These are phyloP conservation scores for Gadus chalcogrammus DNA, from an alignment of 2,113 vertebrate genomes.

Conservation along the genomic window DNA sequence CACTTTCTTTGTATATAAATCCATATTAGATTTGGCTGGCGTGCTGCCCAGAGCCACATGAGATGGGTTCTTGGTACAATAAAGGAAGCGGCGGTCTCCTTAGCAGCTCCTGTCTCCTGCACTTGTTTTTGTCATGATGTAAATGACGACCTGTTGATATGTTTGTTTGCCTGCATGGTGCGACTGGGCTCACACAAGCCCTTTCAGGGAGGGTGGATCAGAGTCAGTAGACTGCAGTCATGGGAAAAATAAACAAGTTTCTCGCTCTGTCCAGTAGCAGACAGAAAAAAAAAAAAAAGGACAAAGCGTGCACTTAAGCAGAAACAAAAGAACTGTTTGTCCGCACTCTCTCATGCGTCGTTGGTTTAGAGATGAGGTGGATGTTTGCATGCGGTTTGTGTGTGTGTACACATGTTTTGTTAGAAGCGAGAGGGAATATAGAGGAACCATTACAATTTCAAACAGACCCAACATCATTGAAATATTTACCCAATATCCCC, in stretches of 20 bases:
- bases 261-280: constrained; percentile 34
- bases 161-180: constrained; percentile 46
- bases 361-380: neutral
- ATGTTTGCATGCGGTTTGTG: neutral
- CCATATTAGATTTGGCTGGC: constrained; percentile 80
- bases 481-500: neutral
- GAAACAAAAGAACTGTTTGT: neutral
- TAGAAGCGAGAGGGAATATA: neutral
- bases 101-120: constrained; percentile 52
- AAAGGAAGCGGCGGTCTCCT: constrained; percentile 53
- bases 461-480: neutral
- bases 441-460: neutral
- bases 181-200: constrained; percentile 45
- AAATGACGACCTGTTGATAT: constrained; percentile 70
- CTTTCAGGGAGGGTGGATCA: constrained; percentile 39
- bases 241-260: constrained; percentile 63
- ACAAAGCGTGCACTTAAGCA: no score
- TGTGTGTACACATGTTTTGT: neutral
- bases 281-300: neutral
- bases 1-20: constrained; percentile 84
- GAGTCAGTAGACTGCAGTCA: constrained; percentile 28
- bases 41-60: constrained; percentile 75
- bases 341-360: neutral
- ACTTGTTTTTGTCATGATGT: constrained; percentile 68
- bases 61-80: constrained; percentile 73